phyloP scores from a whole-genome alignment of 2,113 vertebrate species.

The Xyliphius kryptos region DNA sequence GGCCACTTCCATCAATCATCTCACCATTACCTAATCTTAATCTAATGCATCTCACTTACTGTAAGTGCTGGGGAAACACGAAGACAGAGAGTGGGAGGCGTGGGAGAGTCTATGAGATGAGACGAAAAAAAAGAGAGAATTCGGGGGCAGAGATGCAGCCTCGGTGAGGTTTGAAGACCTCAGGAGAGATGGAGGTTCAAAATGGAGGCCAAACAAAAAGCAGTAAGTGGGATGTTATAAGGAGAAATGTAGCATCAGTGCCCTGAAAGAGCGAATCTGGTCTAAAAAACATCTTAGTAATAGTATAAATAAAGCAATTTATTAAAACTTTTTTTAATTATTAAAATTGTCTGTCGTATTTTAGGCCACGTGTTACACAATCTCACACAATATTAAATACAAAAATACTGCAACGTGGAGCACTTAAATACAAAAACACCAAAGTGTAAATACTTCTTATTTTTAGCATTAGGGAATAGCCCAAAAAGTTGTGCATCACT shows the following conservation, averaged over 20 bases:
- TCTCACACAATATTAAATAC: too few species aligned
- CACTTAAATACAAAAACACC: too few species aligned
- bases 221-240: constrained; percentile 61
- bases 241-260: constrained; percentile 54
- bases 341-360: too few species aligned
- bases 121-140: constrained; percentile 10
- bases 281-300: constrained; percentile 8
- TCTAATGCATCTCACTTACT: constrained; percentile 68
- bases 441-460: too few species aligned
- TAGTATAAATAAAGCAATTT: too few species aligned
- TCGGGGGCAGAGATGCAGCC: constrained; percentile 17
- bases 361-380: too few species aligned
- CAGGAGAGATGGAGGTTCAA: constrained; percentile 7
- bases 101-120: constrained; percentile 3
- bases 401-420: too few species aligned
- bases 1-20: constrained; percentile 57
- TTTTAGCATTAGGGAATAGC: too few species aligned
- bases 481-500: too few species aligned
- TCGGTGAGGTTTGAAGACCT: constrained; percentile 19
- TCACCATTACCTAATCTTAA: constrained; percentile 79
- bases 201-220: constrained; percentile 22
- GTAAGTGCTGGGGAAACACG: constrained; percentile 55
- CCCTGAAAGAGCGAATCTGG: constrained; percentile 56
- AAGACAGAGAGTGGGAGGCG: constrained; percentile 13
- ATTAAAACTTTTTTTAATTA: too few species aligned